Evolutionary conservation across 2,888 invertebrate species (phyloP).

Genomic region (Lepeophtheirus nordmannii): DNA sequence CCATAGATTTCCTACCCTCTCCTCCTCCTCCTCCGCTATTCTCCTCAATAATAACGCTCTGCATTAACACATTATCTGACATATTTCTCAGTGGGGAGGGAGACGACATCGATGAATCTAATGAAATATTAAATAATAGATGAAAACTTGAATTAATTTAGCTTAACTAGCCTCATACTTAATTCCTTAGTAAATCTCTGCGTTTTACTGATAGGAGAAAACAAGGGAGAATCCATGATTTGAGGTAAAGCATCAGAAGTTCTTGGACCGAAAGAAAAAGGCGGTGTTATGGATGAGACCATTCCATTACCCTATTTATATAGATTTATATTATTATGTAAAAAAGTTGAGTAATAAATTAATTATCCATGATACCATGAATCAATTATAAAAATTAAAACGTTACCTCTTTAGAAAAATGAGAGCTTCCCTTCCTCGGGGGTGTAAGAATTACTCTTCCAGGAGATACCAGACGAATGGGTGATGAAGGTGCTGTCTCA

Average conservation of each 20-base stretch:
- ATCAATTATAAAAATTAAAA: no score
- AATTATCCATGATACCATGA: no score
- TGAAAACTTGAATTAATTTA: no score
- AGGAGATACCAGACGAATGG: conserved; percentile 1
- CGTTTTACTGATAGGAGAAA: not conserved
- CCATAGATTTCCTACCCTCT: not conserved
- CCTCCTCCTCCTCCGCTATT: not conserved
- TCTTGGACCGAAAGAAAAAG: not conserved
- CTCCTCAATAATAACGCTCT: not conserved
- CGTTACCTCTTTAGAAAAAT: no score
- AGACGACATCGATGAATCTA: no score
- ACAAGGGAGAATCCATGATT: not conserved
- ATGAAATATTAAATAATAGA: no score
- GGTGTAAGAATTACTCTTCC: not conserved
- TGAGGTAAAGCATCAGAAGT: not conserved
- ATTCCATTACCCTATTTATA: not conserved
- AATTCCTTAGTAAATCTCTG: no score
- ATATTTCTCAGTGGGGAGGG: not conserved
- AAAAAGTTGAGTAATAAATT: no score
- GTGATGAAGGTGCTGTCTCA: conserved; percentile 6
- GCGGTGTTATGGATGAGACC: not conserved
- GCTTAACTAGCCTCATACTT: no score
- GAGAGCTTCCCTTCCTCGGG: not conserved
- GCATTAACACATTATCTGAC: conserved; percentile 2
- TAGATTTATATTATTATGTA: no score